These are phyloP conservation scores for Alosa sapidissima DNA, from an alignment of 2,797 vertebrate genomes.

Conservation along the genomic window DNA sequence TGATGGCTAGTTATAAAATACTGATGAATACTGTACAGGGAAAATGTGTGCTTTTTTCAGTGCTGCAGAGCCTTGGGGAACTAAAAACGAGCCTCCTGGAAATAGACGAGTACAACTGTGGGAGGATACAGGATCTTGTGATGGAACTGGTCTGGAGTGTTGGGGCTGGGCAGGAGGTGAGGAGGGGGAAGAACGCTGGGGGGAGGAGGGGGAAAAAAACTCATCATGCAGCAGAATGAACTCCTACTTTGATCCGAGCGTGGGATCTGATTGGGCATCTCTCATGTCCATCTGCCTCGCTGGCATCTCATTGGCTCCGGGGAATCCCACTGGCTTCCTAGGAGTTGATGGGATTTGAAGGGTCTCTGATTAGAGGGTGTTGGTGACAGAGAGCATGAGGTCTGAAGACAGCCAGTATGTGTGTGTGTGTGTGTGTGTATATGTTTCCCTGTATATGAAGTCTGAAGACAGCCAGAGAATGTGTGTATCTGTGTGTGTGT, in stretches of 20 bases:
- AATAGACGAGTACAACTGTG: neutral
- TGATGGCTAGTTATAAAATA: neutral
- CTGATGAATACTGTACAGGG: neutral
- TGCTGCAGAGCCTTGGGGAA: neutral
- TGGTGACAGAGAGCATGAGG: conserved; percentile 22
- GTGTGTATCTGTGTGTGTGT: no score
- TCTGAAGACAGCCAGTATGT: conserved; percentile 36
- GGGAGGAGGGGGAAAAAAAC: conserved; percentile 59
- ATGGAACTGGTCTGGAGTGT: conserved; percentile 43
- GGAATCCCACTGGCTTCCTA: conserved; percentile 83
- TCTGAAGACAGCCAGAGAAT: no score
- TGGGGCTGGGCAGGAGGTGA: conserved; percentile 27
- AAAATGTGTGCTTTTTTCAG: neutral
- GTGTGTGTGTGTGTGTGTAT: conserved; percentile 23
- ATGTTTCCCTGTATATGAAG: neutral
- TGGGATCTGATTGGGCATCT: conserved; percentile 84
- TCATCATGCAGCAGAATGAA: conserved; percentile 80
- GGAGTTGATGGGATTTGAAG: conserved; percentile 77
- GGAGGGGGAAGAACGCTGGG: conserved; percentile 47
- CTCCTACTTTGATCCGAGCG: conserved; percentile 85
- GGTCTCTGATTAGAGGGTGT: conserved; percentile 74
- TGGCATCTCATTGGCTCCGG: conserved; percentile 82
- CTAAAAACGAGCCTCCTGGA: neutral
- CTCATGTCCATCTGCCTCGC: conserved; percentile 83
- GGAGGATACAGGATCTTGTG: neutral